Percentiles rank a stretch among this genome's conserved stretches.
Evolutionary conservation across 2,888 invertebrate genomes (phyloP).

Genomic region (Mactromeris polynyma): DNA sequence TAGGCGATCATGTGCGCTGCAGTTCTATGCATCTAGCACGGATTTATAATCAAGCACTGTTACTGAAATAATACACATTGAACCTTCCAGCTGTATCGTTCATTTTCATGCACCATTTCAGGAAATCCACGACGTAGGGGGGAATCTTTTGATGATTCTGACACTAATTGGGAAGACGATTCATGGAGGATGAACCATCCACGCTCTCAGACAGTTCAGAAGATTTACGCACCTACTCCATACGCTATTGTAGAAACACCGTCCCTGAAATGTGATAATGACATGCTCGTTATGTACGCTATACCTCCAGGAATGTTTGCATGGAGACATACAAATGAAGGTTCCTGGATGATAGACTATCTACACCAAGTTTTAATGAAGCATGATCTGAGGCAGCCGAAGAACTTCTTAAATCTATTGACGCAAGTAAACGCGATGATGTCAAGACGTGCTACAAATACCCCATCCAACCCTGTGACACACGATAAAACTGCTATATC

Average conservation of each 20-base stretch:
- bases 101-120: too few species aligned
- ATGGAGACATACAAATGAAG: slow-evolving; percentile 61
- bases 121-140: neutral
- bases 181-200: slow-evolving; percentile 43
- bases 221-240: slow-evolving; percentile 19
- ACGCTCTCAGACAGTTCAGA: neutral
- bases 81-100: too few species aligned
- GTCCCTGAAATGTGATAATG: slow-evolving; percentile 60
- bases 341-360: slow-evolving; percentile 68
- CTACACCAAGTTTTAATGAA: slow-evolving; percentile 56
- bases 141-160: slow-evolving; percentile 47
- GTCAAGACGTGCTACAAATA: slow-evolving; percentile 52
- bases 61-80: too few species aligned
- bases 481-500: slow-evolving; percentile 60
- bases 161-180: slow-evolving; percentile 43
- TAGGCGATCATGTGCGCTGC: too few species aligned
- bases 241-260: slow-evolving; percentile 50
- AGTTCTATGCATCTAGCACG: too few species aligned
- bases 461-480: slow-evolving; percentile 35
- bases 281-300: slow-evolving; percentile 66
- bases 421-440: slow-evolving; percentile 53
- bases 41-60: too few species aligned
- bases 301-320: slow-evolving; percentile 65
- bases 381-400: slow-evolving; percentile 49
- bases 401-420: slow-evolving; percentile 52